These are phyloP conservation scores for Phocoena sinus DNA, from an alignment of 2,113 vertebrate genomes.

Conservation along the genomic window DNA sequence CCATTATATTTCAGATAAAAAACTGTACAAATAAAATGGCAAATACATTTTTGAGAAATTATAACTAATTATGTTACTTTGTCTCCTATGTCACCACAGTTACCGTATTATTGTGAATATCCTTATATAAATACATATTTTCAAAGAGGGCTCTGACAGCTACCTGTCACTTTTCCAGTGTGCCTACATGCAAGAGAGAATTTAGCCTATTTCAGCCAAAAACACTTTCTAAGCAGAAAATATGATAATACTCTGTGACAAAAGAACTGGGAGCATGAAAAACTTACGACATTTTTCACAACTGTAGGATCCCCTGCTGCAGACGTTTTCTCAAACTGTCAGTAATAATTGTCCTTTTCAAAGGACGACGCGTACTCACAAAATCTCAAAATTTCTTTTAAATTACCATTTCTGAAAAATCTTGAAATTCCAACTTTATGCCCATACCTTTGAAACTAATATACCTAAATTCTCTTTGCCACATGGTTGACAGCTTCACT, in stretches of 20 bases:
- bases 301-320: not conserved
- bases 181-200: not conserved
- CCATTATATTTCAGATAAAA: not conserved
- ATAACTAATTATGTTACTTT: not conserved
- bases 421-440: not conserved
- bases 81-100: not conserved
- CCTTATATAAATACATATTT: not conserved
- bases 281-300: slow-evolving; percentile 15
- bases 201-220: not conserved
- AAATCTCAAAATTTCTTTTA: slow-evolving; percentile 1
- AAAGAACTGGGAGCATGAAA: not conserved
- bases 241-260: not conserved
- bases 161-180: not conserved
- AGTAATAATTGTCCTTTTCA: not conserved
- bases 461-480: not conserved
- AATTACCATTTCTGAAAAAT: slow-evolving; percentile 31
- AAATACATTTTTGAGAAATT: not conserved
- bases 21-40: not conserved
- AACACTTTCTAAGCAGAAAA: slow-evolving; percentile 27
- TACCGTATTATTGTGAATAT: not conserved
- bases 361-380: not conserved
- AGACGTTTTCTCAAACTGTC: slow-evolving; percentile 28
- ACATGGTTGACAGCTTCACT: not conserved
- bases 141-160: not conserved
- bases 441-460: not conserved